Evolutionary conservation across 2,888 invertebrate genomes (phyloP), one percentile per base, ranked within the genome.

Genomic region (Nomada ferruginata): DNA sequence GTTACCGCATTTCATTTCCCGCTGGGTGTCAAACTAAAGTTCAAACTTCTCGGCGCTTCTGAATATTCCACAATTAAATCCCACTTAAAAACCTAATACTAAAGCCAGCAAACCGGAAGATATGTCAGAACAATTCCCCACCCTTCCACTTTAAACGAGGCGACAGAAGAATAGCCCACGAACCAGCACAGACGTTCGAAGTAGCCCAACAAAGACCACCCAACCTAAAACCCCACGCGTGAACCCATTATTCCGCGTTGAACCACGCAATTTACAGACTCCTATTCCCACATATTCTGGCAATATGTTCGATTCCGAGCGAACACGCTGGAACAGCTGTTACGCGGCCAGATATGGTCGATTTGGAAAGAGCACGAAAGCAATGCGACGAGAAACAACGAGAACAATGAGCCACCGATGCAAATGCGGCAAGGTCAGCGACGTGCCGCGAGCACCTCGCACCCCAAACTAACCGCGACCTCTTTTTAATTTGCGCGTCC

Each of bases 391-490:
- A n/a, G 20, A 61, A 44, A 44, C 65, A 47, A 15, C 18, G 74
- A 2, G 50, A 69, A 60, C 66, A 72, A 76, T 72, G 47, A 68
- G 5, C 53, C 44, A 18, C n/a, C 7, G 26, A 26, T 10, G 26
- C 36, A 50, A 59, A 69, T 36, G 53, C 55, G 64, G n/a, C 77
- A 77, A 77, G 77, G 73, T 81, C 77, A 70, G 69, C 53, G 69
- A 47, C 52, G 81, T 29, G 53, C 57, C 59, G 15, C 26, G 60
- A 50, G 20, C 42, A 47, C 36, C 23, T 50, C 76, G 63, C 68
- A 26, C 44, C n/a, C 36, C 42, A n/a, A 26, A 15, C 23, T 23
- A 36, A 13, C 42, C 47, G 36, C 69, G 29, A 50, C 42, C 44
- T 50, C 36, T 73, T 61, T 73, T 70, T 65, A 64, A 75, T 73